Base-by-base conservation (phyloP, 2,113 vertebrate species). In the Brachyhypopomus gauderio region DNA sequence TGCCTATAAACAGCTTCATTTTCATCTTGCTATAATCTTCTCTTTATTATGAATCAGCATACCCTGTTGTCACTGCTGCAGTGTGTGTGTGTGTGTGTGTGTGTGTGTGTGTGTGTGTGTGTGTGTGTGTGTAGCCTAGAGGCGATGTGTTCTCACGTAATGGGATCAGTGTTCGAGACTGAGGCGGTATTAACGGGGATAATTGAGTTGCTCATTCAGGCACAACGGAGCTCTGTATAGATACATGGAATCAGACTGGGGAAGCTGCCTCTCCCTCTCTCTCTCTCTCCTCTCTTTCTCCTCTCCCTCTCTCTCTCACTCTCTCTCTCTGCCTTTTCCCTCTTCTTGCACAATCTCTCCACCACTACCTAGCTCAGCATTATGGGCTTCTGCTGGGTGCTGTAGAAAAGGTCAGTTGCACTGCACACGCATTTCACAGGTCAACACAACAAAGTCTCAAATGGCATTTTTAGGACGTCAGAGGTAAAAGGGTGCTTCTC, bases 131-230 rank as follows among this genome's bases (percentile, higher is more conserved):
- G 77, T 70, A 75, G 72, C 73, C 83, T 70, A n/a, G 69, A 81
- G 84, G 84, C 81, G 75, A 82, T 80, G 86, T 86, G 86, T 86
- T 84, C 73, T 77, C 60, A 27, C 41, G 67, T 86, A 87, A 86
- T 87, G 84, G 86, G 75, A 84, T 86, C 77, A 77, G 86, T 82
- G 82, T 86, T 79, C 58, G 77, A 77, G 83, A 70, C 82, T 79
- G 79, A 79, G 77, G 81, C 84, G 58, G 82, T 84, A 84, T 86
- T 87, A 87, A 85, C 79, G 67, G 72, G 82, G 84, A 86, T 87
- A 87, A 87, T 87, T 87, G 86, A 87, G 86, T 87, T 87, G 86
- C 84, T 87, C 86, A 70, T 82, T 87, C 84, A 84, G 85, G 84
- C 77, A 64, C 78, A 72, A 84, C 86, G 20, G 64, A 87, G 83